phyloP scores from a whole-genome alignment of 2,888 invertebrate species.

The Autographa pulchrina region DNA sequence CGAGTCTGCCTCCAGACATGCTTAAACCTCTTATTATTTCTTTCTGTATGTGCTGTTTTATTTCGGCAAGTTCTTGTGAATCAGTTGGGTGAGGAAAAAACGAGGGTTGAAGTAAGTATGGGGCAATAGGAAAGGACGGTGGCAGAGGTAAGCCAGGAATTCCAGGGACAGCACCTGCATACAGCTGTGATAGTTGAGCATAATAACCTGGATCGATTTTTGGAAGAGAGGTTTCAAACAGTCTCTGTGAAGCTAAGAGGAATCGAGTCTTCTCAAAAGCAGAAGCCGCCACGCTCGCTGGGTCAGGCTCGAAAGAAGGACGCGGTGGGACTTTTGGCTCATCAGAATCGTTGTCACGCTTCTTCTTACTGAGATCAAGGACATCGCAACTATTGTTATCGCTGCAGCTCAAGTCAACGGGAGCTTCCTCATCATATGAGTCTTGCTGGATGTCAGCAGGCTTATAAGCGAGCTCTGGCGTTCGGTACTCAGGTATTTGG shows the following conservation, averaged over 20 bases:
- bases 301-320: conserved; percentile 82
- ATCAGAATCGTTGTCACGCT: conserved; percentile 79
- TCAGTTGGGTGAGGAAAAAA: conserved; percentile 89
- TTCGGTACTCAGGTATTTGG: conserved; percentile 87
- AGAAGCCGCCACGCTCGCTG: conserved; percentile 77
- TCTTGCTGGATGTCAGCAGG: conserved; percentile 76
- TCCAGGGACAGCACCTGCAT: conserved; percentile 88
- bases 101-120: conserved; percentile 90
- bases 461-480: conserved; percentile 78
- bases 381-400: conserved; percentile 90
- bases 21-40: conserved; percentile 91
- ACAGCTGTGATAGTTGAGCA: conserved; percentile 90
- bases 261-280: conserved; percentile 89
- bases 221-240: conserved; percentile 90
- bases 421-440: conserved; percentile 86
- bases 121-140: conserved; percentile 88
- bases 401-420: conserved; percentile 92
- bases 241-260: conserved; percentile 91
- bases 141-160: conserved; percentile 88
- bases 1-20: conserved; percentile 92
- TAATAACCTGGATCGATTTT: conserved; percentile 91
- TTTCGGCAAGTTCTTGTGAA: conserved; percentile 91
- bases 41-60: conserved; percentile 92
- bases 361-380: conserved; percentile 95
- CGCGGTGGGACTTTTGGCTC: conserved; percentile 81